Conservation (phyloP, 2,797 vertebrate species). For the Crenuchus spilurus region DNA sequence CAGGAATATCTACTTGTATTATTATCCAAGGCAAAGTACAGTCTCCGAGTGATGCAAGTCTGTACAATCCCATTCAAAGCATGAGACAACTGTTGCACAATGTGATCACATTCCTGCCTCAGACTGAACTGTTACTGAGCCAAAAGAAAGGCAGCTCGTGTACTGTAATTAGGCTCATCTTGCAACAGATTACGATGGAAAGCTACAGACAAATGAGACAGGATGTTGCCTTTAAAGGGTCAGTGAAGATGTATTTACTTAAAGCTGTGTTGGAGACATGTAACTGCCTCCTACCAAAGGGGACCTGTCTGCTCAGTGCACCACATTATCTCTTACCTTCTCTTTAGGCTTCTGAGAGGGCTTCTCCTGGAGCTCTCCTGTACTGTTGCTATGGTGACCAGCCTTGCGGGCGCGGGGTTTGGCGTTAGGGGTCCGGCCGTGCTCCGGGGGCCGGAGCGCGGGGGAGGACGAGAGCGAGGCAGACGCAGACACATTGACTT, state of each 20-base stretch:
- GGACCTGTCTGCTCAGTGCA: background rate
- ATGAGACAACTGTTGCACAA: background rate
- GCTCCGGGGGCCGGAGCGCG: conserved; percentile 75
- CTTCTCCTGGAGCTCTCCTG: conserved; percentile 80
- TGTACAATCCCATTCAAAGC: background rate
- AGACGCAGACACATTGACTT: conserved; percentile 80
- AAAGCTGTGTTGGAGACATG: too few relatives aligned
- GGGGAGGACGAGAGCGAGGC: conserved; percentile 76
- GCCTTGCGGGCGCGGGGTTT: conserved; percentile 79
- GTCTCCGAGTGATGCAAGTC: background rate
- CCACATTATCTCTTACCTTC: conserved; percentile 80
- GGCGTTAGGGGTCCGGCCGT: conserved; percentile 78
- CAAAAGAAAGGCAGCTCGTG: background rate
- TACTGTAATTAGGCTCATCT: background rate
- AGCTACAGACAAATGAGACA: background rate
- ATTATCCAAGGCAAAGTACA: background rate
- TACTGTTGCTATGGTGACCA: conserved; percentile 77
- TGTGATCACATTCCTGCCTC: background rate
- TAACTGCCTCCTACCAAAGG: background rate
- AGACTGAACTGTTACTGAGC: conserved; percentile 2
- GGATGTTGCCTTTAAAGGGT: background rate
- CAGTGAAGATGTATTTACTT: background rate
- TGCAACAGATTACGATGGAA: background rate
- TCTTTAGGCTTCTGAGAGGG: conserved; percentile 89
- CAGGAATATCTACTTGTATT: background rate